Evolutionary conservation across 2,113 vertebrate genomes (phyloP).

Genomic region (Eulemur rufifrons): DNA sequence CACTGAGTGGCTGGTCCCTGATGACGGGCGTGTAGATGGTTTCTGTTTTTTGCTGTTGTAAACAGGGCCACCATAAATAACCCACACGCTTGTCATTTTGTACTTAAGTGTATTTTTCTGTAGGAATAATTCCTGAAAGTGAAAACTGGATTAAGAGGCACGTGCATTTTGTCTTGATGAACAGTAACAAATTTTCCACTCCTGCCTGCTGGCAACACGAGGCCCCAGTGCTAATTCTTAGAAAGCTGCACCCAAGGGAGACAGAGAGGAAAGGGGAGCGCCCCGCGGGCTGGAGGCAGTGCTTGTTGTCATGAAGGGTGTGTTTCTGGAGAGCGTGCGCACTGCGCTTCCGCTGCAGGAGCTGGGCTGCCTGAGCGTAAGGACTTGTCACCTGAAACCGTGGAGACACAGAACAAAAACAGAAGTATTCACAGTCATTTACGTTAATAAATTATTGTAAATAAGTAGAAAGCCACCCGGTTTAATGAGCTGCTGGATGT

Average conservation of each 20-base stretch:
- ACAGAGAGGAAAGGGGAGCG: not conserved
- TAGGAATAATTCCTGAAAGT: not conserved
- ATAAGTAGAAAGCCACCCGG: not conserved
- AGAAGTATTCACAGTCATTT: not conserved
- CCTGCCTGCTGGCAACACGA: not conserved
- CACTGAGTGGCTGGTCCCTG: no score
- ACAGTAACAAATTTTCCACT: no score
- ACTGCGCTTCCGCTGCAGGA: fast-evolving
- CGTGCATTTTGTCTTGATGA: not conserved
- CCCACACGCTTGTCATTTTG: not conserved
- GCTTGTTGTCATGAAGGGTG: not conserved
- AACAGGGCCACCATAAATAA: not conserved
- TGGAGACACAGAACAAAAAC: not conserved
- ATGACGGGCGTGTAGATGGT: not conserved
- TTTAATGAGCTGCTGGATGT: fast-evolving
- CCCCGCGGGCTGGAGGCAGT: no score
- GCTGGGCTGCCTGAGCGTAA: fast-evolving
- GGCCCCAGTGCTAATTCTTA: not conserved
- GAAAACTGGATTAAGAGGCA: not conserved
- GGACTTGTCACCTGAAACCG: no score
- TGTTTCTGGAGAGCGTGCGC: fast-evolving
- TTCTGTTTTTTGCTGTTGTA: not conserved
- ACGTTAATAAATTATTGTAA: not conserved
- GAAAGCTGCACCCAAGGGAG: not conserved
- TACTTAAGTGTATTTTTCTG: not conserved